A percentile compares a stretch with the other conserved stretches of the same genome.
These are phyloP conservation scores for Furnarius figulus DNA, from an alignment of 2,113 vertebrate species.

Conservation along the genomic window DNA sequence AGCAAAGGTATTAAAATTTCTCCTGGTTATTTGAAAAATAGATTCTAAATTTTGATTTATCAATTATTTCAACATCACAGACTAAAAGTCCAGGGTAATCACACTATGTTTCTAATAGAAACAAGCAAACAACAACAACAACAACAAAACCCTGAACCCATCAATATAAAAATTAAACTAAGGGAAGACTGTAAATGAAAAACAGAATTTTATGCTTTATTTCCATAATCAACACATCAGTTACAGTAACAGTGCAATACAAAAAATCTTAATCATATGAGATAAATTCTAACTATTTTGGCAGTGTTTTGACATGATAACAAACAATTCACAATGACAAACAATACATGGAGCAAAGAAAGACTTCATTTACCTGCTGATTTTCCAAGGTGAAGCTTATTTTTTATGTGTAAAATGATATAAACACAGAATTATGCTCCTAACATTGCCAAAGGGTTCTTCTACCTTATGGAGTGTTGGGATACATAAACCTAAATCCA, in stretches of 20 bases:
- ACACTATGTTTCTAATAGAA: not conserved
- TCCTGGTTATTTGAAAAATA: not conserved
- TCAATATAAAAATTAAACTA: not conserved
- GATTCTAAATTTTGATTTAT: not conserved
- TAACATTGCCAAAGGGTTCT: not conserved
- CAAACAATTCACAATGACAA: not conserved
- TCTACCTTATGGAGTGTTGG: not conserved
- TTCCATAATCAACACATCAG: not conserved
- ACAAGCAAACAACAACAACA: too few relatives aligned
- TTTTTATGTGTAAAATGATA: not conserved
- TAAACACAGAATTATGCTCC: not conserved
- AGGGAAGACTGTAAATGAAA: not conserved
- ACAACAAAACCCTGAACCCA: not conserved
- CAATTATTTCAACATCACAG: not conserved
- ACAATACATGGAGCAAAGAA: not conserved
- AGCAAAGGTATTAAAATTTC: not conserved
- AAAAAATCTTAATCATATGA: not conserved
- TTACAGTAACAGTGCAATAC: not conserved
- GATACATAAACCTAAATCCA: not conserved
- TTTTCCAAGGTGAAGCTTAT: not conserved
- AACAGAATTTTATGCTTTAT: not conserved
- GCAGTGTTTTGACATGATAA: not conserved
- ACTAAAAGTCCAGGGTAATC: not conserved
- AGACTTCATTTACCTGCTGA: not conserved
- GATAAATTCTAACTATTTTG: not conserved